Percentiles rank a stretch among this genome's conserved stretches.
These are phyloP conservation scores for Nymphicus hollandicus DNA, from an alignment of 2,113 vertebrate species.

Conservation along the genomic window DNA sequence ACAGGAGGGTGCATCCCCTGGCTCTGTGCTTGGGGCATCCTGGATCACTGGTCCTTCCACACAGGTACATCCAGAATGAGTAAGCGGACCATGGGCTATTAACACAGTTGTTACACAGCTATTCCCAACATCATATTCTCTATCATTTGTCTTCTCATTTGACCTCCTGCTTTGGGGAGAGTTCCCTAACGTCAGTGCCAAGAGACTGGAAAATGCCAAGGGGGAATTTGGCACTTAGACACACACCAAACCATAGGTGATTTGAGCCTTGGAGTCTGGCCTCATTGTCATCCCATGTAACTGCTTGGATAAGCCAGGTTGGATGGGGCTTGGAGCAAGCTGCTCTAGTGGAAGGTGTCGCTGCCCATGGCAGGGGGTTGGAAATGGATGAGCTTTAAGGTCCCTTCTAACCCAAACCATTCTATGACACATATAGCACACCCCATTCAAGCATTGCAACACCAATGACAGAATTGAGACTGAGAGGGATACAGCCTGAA, in stretches of 20 bases:
- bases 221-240: neutral
- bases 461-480: neutral
- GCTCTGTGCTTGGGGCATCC: neutral
- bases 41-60: neutral
- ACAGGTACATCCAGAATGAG: neutral
- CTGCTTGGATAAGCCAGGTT: accelerated
- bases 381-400: neutral
- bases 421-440: neutral
- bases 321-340: neutral
- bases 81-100: accelerated
- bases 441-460: neutral
- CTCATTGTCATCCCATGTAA: accelerated
- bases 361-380: neutral
- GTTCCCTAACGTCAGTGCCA: too few relatives aligned
- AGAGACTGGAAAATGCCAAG: neutral
- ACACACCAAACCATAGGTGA: neutral
- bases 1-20: neutral
- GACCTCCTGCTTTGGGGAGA: neutral
- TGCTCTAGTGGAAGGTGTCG: neutral
- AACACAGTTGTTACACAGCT: neutral
- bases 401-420: neutral
- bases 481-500: neutral
- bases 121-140: neutral
- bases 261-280: neutral
- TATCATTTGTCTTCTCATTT: neutral